Evolutionary conservation across 1,140 invertebrate genomes (phyloP).

Genomic region (Diuraphis noxia): DNA sequence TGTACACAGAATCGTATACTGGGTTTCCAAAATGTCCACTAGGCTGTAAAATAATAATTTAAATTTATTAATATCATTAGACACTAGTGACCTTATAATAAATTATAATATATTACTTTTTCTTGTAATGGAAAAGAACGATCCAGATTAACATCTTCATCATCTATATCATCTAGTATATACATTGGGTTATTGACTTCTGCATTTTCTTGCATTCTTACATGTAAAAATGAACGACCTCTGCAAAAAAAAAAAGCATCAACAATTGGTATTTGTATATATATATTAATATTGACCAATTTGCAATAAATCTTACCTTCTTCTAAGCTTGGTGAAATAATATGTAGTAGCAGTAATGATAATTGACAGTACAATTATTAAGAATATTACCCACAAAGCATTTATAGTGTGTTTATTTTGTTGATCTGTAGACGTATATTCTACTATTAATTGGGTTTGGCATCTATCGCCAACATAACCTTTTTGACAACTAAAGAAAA

Average conservation of each 20-base stretch:
- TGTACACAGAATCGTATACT: slow-evolving; percentile 80
- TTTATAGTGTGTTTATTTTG: slow-evolving; percentile 11
- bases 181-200: slow-evolving; percentile 86
- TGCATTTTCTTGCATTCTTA: slow-evolving; percentile 76
- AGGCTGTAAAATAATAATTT: slow-evolving; percentile 22
- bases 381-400: slow-evolving; percentile 36
- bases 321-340: slow-evolving; percentile 40
- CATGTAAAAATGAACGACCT: slow-evolving; percentile 69
- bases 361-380: slow-evolving; percentile 8
- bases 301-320: slow-evolving; percentile 15
- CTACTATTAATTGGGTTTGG: slow-evolving; percentile 56
- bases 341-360: slow-evolving; percentile 24
- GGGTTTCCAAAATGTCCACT: slow-evolving; percentile 73
- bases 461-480: slow-evolving; percentile 60
- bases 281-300: background rate
- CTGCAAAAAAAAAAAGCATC: background rate
- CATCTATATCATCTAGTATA: slow-evolving; percentile 70
- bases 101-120: slow-evolving; percentile 36
- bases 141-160: slow-evolving; percentile 65
- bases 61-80: background rate
- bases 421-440: background rate
- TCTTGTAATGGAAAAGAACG: slow-evolving; percentile 56
- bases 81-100: background rate
- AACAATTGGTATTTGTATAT: background rate
- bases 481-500: slow-evolving; percentile 59